A percentile compares a stretch with the other conserved stretches of the same genome.
Conservation (phyloP, 1,140 invertebrate genomes). For the Himalopsyche phryganea region DNA sequence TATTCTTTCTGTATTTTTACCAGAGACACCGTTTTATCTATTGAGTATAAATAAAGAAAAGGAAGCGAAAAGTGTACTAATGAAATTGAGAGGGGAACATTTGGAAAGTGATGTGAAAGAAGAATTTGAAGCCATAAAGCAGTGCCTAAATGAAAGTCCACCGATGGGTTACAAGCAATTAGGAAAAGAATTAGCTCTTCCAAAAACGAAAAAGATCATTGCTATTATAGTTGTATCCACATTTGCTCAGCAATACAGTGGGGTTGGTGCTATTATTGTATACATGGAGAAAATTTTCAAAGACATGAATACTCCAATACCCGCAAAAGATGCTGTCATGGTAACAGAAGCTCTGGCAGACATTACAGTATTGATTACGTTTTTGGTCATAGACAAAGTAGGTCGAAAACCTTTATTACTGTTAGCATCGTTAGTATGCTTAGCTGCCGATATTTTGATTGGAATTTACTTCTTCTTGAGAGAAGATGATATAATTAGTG, state of each 20-base stretch:
- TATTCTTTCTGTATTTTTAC: constrained; percentile 20
- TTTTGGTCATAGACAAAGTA: constrained; percentile 26
- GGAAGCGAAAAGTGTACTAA: constrained; percentile 17
- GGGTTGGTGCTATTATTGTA: constrained; percentile 26
- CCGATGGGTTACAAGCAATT: constrained; percentile 21
- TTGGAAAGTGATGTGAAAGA: constrained; percentile 12
- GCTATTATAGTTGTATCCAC: constrained; percentile 24
- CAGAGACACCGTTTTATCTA: constrained; percentile 32
- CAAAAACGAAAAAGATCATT: constrained; percentile 26
- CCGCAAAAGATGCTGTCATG: constrained; percentile 24
- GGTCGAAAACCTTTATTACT: constrained; percentile 26
- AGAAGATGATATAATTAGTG: constrained; percentile 8
- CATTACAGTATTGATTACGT: constrained; percentile 22
- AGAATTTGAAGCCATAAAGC: constrained; percentile 27
- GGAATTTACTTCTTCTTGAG: constrained; percentile 24
- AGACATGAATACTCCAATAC: constrained; percentile 23
- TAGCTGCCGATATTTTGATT: constrained; percentile 21
- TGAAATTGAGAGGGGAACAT: constrained; percentile 21
- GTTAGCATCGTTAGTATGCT: constrained; percentile 16
- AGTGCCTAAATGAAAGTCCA: constrained; percentile 28
- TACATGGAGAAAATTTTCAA: constrained; percentile 31
- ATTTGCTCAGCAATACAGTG: constrained; percentile 31
- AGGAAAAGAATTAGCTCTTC: constrained; percentile 20
- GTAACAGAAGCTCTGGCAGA: constrained; percentile 24
- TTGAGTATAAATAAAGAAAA: constrained; percentile 16